Conservation (phyloP, 2,113 vertebrate genomes). For the Siniperca knerii region DNA sequence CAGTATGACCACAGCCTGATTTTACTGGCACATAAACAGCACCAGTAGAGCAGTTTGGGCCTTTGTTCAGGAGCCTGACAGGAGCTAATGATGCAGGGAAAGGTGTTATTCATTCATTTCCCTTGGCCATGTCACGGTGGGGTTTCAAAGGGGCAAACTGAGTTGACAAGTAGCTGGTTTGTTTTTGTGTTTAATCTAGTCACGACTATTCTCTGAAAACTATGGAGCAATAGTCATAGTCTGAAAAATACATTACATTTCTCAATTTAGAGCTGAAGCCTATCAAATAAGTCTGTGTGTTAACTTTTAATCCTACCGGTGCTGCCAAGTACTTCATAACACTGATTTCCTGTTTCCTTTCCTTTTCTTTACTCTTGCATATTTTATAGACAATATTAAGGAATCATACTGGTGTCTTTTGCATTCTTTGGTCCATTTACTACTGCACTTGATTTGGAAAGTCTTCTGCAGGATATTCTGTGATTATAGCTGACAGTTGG, state of each 20-base stretch:
- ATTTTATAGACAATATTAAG: neutral
- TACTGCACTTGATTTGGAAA: neutral
- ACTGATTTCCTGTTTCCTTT: neutral
- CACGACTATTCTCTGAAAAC: neutral
- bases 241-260: neutral
- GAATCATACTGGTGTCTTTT: neutral
- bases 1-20: neutral
- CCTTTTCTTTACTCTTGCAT: neutral
- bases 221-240: neutral
- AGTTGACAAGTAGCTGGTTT: neutral
- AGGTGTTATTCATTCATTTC: slow-evolving; percentile 19
- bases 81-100: slow-evolving; percentile 22
- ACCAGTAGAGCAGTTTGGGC: slow-evolving; percentile 1
- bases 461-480: neutral
- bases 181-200: slow-evolving; percentile 6
- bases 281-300: too few species aligned
- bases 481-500: neutral
- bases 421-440: too few species aligned
- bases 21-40: neutral
- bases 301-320: neutral
- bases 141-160: neutral
- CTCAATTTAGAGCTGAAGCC: neutral
- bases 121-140: neutral
- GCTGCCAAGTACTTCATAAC: neutral
- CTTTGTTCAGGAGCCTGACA: slow-evolving; percentile 13